Percentiles rank a stretch among this genome's conserved stretches.
These are phyloP conservation scores for Ceratina australensis DNA, from an alignment of 1,140 invertebrate genomes.

Conservation along the genomic window DNA sequence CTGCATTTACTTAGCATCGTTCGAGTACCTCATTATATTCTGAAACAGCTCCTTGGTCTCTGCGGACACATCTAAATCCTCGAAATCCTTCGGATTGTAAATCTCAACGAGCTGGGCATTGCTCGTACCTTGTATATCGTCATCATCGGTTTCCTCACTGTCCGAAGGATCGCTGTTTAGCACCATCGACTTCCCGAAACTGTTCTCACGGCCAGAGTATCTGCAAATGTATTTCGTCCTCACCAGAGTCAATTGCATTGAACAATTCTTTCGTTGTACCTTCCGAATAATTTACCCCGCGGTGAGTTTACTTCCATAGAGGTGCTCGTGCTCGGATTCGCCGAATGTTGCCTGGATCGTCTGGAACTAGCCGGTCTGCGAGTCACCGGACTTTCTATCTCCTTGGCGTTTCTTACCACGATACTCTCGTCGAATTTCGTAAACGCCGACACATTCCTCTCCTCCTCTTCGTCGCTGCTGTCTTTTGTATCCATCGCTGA, in stretches of 20 bases:
- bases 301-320: conserved; percentile 63
- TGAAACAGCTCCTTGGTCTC: conserved; percentile 96
- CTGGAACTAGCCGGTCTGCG: conserved; percentile 56
- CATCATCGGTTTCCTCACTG: conserved; percentile 74
- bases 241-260: background rate
- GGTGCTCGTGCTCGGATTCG: conserved; percentile 53
- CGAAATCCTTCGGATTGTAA: conserved; percentile 92
- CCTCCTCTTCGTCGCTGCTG: conserved; percentile 72
- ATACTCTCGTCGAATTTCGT: conserved; percentile 76
- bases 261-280: conserved; percentile 39
- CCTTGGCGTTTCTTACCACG: conserved; percentile 71
- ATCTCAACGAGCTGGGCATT: conserved; percentile 81
- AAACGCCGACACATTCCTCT: conserved; percentile 63
- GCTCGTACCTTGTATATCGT: conserved; percentile 72
- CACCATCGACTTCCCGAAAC: conserved; percentile 65
- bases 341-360: conserved; percentile 54
- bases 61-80: conserved; percentile 88
- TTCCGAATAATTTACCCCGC: conserved; percentile 58
- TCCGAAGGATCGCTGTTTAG: conserved; percentile 73
- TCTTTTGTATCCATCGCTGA: conserved; percentile 63
- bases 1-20: too few relatives aligned
- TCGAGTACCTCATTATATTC: conserved; percentile 90
- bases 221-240: conserved; percentile 7
- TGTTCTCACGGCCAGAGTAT: conserved; percentile 53
- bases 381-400: conserved; percentile 73